A percentile compares a stretch with the other conserved stretches of the same genome.
Evolutionary conservation across 1,140 invertebrate genomes (phyloP).

Genomic region (Calliphora vicina): DNA sequence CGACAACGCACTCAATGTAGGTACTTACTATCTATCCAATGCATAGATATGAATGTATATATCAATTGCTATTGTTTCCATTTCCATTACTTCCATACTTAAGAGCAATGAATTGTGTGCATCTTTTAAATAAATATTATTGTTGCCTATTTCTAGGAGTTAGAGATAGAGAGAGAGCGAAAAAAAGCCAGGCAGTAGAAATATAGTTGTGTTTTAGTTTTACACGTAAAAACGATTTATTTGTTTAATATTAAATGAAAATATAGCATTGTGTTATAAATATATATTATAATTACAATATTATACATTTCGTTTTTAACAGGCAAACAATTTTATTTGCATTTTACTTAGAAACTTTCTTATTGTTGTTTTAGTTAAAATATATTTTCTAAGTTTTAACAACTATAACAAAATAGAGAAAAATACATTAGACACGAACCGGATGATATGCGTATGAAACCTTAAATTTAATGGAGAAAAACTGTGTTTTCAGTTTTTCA

Average conservation of each 20-base stretch:
- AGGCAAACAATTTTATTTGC: neutral
- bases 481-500: too few species aligned
- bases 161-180: neutral
- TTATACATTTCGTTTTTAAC: neutral
- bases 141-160: neutral
- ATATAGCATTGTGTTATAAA: neutral
- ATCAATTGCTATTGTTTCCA: too few species aligned
- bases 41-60: too few species aligned
- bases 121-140: constrained; percentile 11
- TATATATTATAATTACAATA: neutral
- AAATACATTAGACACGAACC: too few species aligned
- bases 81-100: neutral
- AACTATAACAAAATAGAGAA: too few species aligned
- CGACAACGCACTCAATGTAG: neutral
- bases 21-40: too few species aligned
- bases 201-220: neutral
- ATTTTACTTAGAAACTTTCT: neutral
- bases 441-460: too few species aligned
- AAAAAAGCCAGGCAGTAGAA: neutral
- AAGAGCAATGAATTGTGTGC: neutral
- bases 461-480: too few species aligned
- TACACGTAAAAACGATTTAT: constrained; percentile 13
- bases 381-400: neutral
- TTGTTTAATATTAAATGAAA: constrained; percentile 29
- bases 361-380: neutral